Evolutionary conservation across 2,797 vertebrate species (phyloP), one percentile per base, ranked within the genome.

Genomic region (Caiman crocodilus): DNA sequence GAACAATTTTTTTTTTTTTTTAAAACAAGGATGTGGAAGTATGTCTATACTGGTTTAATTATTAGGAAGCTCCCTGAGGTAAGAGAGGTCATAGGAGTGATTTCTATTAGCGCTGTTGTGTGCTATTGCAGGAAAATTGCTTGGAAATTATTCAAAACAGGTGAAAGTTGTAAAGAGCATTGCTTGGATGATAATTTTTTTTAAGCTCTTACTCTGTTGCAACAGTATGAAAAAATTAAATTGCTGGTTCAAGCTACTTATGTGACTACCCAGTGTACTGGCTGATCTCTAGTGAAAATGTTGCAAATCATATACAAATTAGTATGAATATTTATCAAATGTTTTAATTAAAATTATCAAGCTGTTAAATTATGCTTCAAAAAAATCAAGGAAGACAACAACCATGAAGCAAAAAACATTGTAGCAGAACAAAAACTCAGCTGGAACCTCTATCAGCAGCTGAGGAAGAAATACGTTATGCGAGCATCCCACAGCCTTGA

Each of bases 261-360:
- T 89, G 50, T 82, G 74, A 93, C 79, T 88, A 76, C 16, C 26
- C 60, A 88, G 30, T 8, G 57, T 61, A 79, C 28, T 35, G 26
- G 67, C 55, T 89, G 50, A 85, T 90, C 42, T 83, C 63, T 14
- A 79, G 73, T 1, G 2, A 94, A 91, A 96, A 88, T 69, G 14
- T 60, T 94, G 89, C 57, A 94, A 96, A 92, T 92, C 21, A 57
- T 79, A 90, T 50, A 93, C 58, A 89, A 95, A 92, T 96, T 90
- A 92, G 26, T 75, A 91, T 96, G 84, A 94, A 87, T 95, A 96
- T 95, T 95, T 95, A 95, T 94, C 82, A 81, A 94, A 90, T 82
- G 6, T 91, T 96, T 95, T 94, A 97, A 95, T 96, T 96, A 95
- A 97, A 95, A 95, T 83, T 92, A 94, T 86, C 89, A 96, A 95